phyloP scores from a whole-genome alignment of 2,113 vertebrate genomes.

The Caretta caretta region DNA sequence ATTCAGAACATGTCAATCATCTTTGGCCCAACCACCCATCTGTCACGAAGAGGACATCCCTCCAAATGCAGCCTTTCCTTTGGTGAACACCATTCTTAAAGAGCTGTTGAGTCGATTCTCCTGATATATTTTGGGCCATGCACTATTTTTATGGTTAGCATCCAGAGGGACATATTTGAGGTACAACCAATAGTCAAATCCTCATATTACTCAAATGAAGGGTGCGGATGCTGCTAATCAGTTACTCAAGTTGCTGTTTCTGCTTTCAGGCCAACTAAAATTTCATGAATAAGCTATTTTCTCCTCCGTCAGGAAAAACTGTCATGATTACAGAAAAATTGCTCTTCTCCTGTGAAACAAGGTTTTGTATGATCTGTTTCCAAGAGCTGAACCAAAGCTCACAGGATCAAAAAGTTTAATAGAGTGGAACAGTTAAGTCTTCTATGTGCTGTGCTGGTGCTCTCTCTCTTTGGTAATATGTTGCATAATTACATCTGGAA shows the following conservation, averaged over 20 bases:
- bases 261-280: neutral
- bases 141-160: neutral
- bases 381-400: neutral
- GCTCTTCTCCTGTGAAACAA: neutral
- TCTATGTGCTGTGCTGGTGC: neutral
- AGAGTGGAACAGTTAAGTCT: neutral
- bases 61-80: neutral
- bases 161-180: neutral
- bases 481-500: neutral
- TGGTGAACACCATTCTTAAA: neutral
- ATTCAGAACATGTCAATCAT: neutral
- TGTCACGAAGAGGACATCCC: neutral
- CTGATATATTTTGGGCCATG: fast-evolving
- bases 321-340: neutral
- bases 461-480: neutral
- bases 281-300: neutral
- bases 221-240: neutral
- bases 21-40: neutral
- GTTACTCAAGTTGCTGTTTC: neutral
- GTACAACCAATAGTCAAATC: neutral
- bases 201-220: neutral
- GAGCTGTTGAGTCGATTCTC: neutral
- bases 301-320: neutral
- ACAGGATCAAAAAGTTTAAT: neutral
- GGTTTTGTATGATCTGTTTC: neutral